Base-by-base conservation (phyloP, 2,888 invertebrate genomes). In the Drosophila affinis region DNA sequence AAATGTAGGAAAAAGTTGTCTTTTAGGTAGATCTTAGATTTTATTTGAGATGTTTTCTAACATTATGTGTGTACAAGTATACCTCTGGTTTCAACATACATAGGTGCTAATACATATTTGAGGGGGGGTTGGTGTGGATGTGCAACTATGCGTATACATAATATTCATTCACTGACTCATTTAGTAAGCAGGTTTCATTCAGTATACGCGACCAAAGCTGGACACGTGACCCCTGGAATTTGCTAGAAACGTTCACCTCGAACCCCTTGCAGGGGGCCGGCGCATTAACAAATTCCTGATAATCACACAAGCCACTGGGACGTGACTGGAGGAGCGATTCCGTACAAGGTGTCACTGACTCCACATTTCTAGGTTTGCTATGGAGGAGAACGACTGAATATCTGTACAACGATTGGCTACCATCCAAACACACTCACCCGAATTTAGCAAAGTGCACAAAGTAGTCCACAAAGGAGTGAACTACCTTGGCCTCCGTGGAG, bases 361-460 rank as follows among this genome's bases (percentile, higher is more conserved):
- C 75, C n/a, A 48, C 59, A 51, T 75, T 74, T 49, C 68, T 69
- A 0, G 90, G 90, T 29, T 81, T 80, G 3, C 91, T 91, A 34
- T 0, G 34, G 3, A 14, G 17, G 27, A 45, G 34, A 44, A 5
- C 1, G 10, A 6, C 24, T 48, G 21, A 6, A 17, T 59, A 12
- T 14, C n/a, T 1, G 5, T 18, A 12, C 0, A 10, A 12, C 54
- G 45, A 46, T 32, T 10, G 12, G 14, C 12, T 29, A 14, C 54
- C 24, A 18, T 10, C 5, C 7, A 3, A 1, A 45, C 1, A 45
- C 1, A 57, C 90, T 87, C 89, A 93, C 93, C 93, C 92, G 53
- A 89, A 89, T 60, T 82, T 92, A 10, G 93, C 93, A 79, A 94
- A 94, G 52, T 92, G 90, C 0, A 93, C 92, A 88, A 93, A 93